Evolutionary conservation across 2,113 vertebrate genomes (phyloP).

Genomic region (Forbesichthys agassizii): DNA sequence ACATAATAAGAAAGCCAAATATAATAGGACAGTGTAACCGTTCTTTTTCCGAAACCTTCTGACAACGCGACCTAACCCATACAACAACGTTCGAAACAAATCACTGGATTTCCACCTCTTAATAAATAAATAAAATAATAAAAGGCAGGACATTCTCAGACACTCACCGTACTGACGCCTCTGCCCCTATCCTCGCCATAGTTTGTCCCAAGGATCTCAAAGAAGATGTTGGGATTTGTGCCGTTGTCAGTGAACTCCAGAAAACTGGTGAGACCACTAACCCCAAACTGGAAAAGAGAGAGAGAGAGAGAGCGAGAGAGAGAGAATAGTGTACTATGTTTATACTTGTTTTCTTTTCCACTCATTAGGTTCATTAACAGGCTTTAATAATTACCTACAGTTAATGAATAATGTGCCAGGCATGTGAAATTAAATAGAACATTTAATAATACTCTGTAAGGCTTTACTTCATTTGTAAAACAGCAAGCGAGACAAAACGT

Average conservation of each 20-base stretch:
- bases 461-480: background rate
- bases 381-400: background rate
- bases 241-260: conserved; percentile 95
- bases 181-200: conserved; percentile 96
- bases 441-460: no score
- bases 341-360: no score
- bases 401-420: background rate
- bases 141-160: conserved; percentile 4
- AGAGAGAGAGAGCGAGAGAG: conserved; percentile 16
- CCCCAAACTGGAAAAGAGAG: conserved; percentile 80
- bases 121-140: no score
- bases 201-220: conserved; percentile 97
- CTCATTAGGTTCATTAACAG: background rate
- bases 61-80: no score
- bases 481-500: background rate
- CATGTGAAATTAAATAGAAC: no score
- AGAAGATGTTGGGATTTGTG: conserved; percentile 93
- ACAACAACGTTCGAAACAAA: no score
- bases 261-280: conserved; percentile 91
- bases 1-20: background rate
- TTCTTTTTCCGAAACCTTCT: no score
- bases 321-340: background rate
- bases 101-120: no score
- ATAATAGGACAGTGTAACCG: no score
- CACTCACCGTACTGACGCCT: conserved; percentile 91